Percentiles rank a stretch among this genome's conserved stretches.
These are phyloP conservation scores for Amphimallon solstitiale DNA, from an alignment of 2,888 invertebrate genomes.

Conservation along the genomic window DNA sequence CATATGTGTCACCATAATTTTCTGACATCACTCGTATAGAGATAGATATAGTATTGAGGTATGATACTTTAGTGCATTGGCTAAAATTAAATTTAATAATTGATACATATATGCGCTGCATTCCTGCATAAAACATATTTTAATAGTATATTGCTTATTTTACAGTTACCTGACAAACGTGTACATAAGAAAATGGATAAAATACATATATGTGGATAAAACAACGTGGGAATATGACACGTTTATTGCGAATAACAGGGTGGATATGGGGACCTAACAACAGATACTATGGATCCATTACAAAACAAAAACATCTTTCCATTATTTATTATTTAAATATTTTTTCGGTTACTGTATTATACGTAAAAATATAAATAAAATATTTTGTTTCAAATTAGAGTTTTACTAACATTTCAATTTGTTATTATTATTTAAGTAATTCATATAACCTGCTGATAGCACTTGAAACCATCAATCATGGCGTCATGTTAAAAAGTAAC, in stretches of 20 bases:
- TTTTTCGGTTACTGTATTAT: conserved; percentile 24
- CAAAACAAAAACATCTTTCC: conserved; percentile 11
- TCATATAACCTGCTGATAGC: too few species aligned
- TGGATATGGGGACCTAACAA: conserved; percentile 20
- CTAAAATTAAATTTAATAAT: too few species aligned
- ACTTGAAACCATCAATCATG: too few species aligned
- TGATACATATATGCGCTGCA: not conserved
- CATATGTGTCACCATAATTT: too few species aligned
- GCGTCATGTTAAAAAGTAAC: not conserved
- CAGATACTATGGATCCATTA: conserved; percentile 2
- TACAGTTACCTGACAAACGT: conserved; percentile 29
- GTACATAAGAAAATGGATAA: conserved; percentile 14
- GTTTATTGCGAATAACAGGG: conserved; percentile 8
- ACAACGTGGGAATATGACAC: not conserved
- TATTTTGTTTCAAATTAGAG: conserved; percentile 29
- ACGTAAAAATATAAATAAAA: conserved; percentile 27
- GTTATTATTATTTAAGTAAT: too few species aligned
- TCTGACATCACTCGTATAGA: too few species aligned
- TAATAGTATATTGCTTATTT: not conserved
- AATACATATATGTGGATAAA: not conserved
- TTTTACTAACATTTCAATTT: too few species aligned
- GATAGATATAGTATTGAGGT: too few species aligned
- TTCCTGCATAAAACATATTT: not conserved
- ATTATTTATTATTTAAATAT: conserved; percentile 31
- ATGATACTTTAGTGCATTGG: too few species aligned